Base-by-base conservation (phyloP, 2,797 vertebrate species). In the Bucorvus abyssinicus region DNA sequence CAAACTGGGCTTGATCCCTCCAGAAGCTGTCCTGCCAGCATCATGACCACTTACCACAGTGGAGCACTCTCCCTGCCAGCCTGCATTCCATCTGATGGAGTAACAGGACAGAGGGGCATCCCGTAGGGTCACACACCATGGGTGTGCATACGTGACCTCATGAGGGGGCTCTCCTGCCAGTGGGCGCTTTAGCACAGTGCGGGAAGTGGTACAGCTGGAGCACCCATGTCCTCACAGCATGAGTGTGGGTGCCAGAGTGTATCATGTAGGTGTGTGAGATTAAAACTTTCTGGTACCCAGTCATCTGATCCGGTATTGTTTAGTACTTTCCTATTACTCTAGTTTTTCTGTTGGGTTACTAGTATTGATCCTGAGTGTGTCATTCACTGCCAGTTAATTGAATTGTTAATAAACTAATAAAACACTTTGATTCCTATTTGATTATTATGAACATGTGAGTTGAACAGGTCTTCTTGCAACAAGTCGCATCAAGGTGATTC, bases 111-210 rank as follows among this genome's bases (percentile, higher is more conserved):
- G 15, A 19, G 15, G 22, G 6, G 38, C 36, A 45, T 29, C 21
- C n/a, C 1, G 0, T 30, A 20, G 36, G 29, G 20, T 44, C 44
- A 14, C 14, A 7, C 13, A 10, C 40, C 22, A 34, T 42, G 65
- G 8, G 10, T 2, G 29, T 4, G 20, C 13, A 24, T 26, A 3
- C 0, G 3, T 56, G 56, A 38, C 24, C 20, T 69, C 9, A 1
- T 7, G 16, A 32, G 36, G 12, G 42, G 7, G 14, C 53, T 67
- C 29, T 36, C 32, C n/a, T 20, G n/a, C 26, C 30, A 29, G 40
- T 1, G 0, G 11, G 42, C n/a, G 27, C 2, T 0, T 40, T 52
- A 30, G 32, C 14, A 22, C 20, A 4, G 26, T 52, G 24, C 38
- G 44, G 60, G 53, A 60, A 42, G 60, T 13, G 10, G 17, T 16